Conservation (phyloP, 2,797 vertebrate species). For the Sparidentex hasta region DNA sequence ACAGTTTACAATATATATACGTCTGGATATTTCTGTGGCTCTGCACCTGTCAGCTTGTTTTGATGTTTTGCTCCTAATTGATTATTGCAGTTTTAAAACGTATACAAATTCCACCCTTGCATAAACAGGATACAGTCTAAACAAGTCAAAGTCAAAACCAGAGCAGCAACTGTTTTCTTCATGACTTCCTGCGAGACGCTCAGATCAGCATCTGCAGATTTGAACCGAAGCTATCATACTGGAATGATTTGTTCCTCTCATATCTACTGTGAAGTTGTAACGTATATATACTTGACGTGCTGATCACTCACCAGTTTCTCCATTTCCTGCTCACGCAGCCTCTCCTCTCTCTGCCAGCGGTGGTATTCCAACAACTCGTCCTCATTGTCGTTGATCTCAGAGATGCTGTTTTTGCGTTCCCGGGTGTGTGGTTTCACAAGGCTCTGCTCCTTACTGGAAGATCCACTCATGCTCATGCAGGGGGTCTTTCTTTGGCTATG, state of each 20-base stretch:
- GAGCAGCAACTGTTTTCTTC: slow-evolving; percentile 17
- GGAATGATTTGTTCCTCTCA: neutral
- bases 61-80: neutral
- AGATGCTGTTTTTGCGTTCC: slow-evolving; percentile 97
- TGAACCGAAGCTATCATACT: neutral
- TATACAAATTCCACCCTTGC: slow-evolving; percentile 8
- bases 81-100: slow-evolving; percentile 22
- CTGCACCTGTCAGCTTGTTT: slow-evolving; percentile 14
- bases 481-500: slow-evolving; percentile 83
- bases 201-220: slow-evolving; percentile 1
- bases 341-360: slow-evolving; percentile 93
- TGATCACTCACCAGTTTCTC: slow-evolving; percentile 92
- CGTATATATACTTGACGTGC: neutral
- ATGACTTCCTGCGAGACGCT: neutral
- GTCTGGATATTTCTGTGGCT: neutral
- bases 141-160: slow-evolving; percentile 16
- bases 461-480: slow-evolving; percentile 58
- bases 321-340: slow-evolving; percentile 97
- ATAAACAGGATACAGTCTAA: neutral
- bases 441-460: slow-evolving; percentile 57
- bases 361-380: slow-evolving; percentile 95
- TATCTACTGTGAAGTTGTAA: neutral
- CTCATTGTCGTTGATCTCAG: slow-evolving; percentile 93
- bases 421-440: slow-evolving; percentile 72
- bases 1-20: neutral